A percentile compares a stretch with the other conserved stretches of the same genome.
Evolutionary conservation across 1,140 invertebrate species (phyloP).

Genomic region (Bilobella aurantiaca): DNA sequence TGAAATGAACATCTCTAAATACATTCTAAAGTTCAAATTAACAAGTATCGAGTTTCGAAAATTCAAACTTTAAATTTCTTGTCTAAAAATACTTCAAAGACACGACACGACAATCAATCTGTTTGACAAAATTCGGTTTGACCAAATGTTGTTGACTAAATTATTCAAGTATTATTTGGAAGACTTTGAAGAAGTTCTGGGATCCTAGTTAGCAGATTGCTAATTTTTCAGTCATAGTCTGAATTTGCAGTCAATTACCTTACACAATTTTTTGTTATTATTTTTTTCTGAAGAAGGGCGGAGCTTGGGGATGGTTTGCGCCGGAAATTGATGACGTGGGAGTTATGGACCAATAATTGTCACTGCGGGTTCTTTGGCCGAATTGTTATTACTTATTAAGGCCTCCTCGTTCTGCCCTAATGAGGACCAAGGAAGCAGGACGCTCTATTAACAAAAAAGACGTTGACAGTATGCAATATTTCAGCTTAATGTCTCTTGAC

Average conservation of each 20-base stretch:
- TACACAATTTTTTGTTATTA: background rate
- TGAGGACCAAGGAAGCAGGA: constrained; percentile 6
- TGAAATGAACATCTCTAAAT: too few relatives aligned
- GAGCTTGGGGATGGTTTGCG: background rate
- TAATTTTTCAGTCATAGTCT: too few relatives aligned
- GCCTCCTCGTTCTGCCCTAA: background rate
- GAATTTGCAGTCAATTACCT: background rate
- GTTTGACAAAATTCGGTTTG: too few relatives aligned
- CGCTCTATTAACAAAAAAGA: constrained; percentile 24
- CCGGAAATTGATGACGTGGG: constrained; percentile 1
- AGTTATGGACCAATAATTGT: background rate
- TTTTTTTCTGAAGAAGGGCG: background rate
- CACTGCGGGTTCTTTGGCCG: background rate
- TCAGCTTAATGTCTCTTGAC: constrained; percentile 28
- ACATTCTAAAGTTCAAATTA: too few relatives aligned
- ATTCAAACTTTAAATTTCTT: too few relatives aligned
- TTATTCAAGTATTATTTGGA: too few relatives aligned
- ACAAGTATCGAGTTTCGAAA: too few relatives aligned
- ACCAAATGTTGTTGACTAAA: too few relatives aligned
- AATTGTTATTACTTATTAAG: background rate
- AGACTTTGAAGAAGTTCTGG: too few relatives aligned
- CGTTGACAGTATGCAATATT: constrained; percentile 25
- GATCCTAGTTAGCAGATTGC: too few relatives aligned
- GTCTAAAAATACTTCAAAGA: too few relatives aligned
- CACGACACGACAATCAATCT: too few relatives aligned